A percentile compares a stretch with the other conserved stretches of the same genome.
These are phyloP conservation scores for Myotis findleyi DNA, from an alignment of 2,797 vertebrate genomes.

Conservation along the genomic window DNA sequence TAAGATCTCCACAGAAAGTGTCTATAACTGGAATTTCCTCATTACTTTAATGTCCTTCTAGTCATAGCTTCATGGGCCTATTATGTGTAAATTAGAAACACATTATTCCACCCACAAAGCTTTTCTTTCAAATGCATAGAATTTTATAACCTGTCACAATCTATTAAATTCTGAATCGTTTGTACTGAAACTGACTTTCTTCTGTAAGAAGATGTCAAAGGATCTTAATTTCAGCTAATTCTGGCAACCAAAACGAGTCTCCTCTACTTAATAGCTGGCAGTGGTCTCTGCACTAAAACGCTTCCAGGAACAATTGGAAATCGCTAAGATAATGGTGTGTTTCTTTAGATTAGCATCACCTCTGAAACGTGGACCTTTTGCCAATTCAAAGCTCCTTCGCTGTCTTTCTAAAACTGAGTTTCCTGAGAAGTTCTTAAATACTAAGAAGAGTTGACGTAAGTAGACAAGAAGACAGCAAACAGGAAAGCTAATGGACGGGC, in stretches of 20 bases:
- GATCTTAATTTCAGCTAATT: slow-evolving; percentile 89
- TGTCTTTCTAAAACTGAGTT: slow-evolving; percentile 73
- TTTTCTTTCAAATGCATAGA: slow-evolving; percentile 82
- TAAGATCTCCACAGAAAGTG: slow-evolving; percentile 69
- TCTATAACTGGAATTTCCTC: slow-evolving; percentile 78
- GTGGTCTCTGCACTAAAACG: slow-evolving; percentile 80
- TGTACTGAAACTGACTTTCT: slow-evolving; percentile 84
- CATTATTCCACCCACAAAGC: slow-evolving; percentile 85
- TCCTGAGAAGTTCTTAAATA: slow-evolving; percentile 77
- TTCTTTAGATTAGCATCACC: slow-evolving; percentile 86
- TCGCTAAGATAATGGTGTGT: slow-evolving; percentile 86
- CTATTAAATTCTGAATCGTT: slow-evolving; percentile 86
- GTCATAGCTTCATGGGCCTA: slow-evolving; percentile 82
- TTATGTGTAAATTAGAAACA: slow-evolving; percentile 89
- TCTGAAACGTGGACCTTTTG: slow-evolving; percentile 81
- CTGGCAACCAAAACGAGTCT: slow-evolving; percentile 83
- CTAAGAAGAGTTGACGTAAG: slow-evolving; percentile 68
- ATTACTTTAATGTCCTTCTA: slow-evolving; percentile 86
- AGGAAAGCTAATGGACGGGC: slow-evolving; percentile 71
- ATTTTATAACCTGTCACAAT: slow-evolving; percentile 87
- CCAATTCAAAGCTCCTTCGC: slow-evolving; percentile 79
- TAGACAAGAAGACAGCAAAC: slow-evolving; percentile 50
- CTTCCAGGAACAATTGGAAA: slow-evolving; percentile 89
- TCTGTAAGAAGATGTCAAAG: slow-evolving; percentile 87
- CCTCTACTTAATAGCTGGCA: slow-evolving; percentile 85